Base-by-base conservation (phyloP, 2,888 invertebrate species). In the Lepidonotus clava region DNA sequence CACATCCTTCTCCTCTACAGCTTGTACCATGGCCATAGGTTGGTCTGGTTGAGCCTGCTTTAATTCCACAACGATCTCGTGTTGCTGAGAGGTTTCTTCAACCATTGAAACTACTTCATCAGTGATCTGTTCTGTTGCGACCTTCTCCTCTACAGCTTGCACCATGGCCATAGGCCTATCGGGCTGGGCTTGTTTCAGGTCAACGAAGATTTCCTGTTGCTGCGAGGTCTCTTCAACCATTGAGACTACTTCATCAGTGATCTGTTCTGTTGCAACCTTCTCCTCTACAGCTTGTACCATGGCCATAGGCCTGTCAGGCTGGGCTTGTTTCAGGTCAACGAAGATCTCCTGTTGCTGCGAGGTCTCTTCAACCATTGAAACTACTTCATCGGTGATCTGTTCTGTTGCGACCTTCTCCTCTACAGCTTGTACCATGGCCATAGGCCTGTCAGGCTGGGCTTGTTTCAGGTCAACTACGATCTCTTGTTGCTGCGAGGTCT, bases 141-240 rank as follows among this genome's bases (percentile, higher is more conserved):
- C 56, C 8, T 71, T 6, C 40, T 86, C 80, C 28, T 83, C 77
- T n/a, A 40, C 36, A 4, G 61, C 32, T 28, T 5, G 71, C 38
- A 86, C 86, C 8, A 56, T 53, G 66, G 83, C 61, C 38, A 83
- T 61, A 5, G 41, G n/a, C 76, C 21, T 56, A 0, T 67, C 28
- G 18, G n/a, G 51, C 24, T 38, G 28, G 1, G 61, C 51, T 36
- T 86, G 28, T 24, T 71, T 34, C 87, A 88, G n/a, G 18, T 88
- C 87, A n/a, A 87, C 56, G 46, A 40, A 53, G 28, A 89, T 84
- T 56, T 89, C 87, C 84, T 89, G 86, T 24, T 88, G 71, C 24
- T 85, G 61, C 24, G 89, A 86, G 24, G 51, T 83, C 40, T 89
- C 88, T n/a, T 46, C 56, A 21, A 51, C 34, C 18, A 34, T 24